Conservation (phyloP, 2,797 vertebrate species). For the Acomys russatus region DNA sequence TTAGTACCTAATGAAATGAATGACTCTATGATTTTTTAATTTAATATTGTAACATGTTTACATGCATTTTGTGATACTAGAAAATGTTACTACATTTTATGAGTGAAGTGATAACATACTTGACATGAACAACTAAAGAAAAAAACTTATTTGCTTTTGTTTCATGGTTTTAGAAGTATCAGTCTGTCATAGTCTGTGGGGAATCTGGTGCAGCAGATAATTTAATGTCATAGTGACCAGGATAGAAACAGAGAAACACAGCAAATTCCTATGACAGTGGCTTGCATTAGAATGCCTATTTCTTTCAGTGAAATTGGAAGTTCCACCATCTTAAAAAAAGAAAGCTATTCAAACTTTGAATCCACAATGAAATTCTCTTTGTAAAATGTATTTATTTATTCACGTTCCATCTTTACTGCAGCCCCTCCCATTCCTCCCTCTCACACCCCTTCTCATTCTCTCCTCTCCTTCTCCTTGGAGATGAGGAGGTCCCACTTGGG, state of each 20-base stretch:
- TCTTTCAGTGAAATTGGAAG: neutral
- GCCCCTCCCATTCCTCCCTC: too few relatives aligned
- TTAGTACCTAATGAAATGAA: neutral
- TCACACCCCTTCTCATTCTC: too few relatives aligned
- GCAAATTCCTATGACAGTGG: neutral
- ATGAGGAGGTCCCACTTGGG: too few relatives aligned
- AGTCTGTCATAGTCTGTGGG: neutral
- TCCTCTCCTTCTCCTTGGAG: too few relatives aligned
- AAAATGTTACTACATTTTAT: neutral
- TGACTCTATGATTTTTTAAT: neutral
- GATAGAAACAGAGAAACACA: neutral
- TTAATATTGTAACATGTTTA: constrained; percentile 33
- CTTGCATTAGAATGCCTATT: neutral
- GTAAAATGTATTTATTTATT: too few relatives aligned
- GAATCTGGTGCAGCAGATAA: neutral
- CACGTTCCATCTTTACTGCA: too few relatives aligned
- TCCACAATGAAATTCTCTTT: neutral
- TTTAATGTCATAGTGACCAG: neutral
- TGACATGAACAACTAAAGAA: neutral
- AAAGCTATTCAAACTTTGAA: neutral
- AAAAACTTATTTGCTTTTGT: neutral
- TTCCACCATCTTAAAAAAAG: neutral
- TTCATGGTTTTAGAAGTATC: neutral
- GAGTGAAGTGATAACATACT: neutral
- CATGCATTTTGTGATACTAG: neutral